Evolutionary conservation across 1,140 invertebrate genomes (phyloP).

Genomic region (Diuraphis noxia): DNA sequence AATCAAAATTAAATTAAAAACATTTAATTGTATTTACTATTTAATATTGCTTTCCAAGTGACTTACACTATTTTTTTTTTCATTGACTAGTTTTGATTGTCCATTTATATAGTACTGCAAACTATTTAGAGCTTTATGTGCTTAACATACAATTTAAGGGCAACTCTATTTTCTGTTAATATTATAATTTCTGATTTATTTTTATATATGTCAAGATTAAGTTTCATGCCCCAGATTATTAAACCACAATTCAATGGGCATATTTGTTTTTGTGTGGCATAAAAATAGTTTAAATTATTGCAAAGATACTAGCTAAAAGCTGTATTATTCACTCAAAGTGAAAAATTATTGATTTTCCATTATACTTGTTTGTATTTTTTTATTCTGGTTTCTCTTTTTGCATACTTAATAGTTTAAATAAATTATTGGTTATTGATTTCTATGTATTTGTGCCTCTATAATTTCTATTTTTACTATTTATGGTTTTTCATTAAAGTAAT

Average conservation of each 20-base stretch:
- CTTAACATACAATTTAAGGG: neutral
- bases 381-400: neutral
- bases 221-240: neutral
- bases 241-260: neutral
- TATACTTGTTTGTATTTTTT: neutral
- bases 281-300: neutral
- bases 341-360: neutral
- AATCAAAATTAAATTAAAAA: neutral
- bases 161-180: neutral
- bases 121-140: neutral
- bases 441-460: neutral
- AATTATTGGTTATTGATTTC: neutral
- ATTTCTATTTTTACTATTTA: neutral
- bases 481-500: neutral
- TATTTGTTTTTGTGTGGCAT: neutral
- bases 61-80: neutral
- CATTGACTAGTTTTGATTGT: neutral
- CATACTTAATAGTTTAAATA: neutral
- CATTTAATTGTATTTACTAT: neutral
- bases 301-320: neutral
- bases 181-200: neutral
- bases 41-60: neutral
- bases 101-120: neutral
- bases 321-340: neutral
- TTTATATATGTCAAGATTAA: neutral